A percentile compares a stretch with the other conserved stretches of the same genome.
Evolutionary conservation across 2,797 vertebrate genomes (phyloP).

Genomic region (Cynopterus sphinx): DNA sequence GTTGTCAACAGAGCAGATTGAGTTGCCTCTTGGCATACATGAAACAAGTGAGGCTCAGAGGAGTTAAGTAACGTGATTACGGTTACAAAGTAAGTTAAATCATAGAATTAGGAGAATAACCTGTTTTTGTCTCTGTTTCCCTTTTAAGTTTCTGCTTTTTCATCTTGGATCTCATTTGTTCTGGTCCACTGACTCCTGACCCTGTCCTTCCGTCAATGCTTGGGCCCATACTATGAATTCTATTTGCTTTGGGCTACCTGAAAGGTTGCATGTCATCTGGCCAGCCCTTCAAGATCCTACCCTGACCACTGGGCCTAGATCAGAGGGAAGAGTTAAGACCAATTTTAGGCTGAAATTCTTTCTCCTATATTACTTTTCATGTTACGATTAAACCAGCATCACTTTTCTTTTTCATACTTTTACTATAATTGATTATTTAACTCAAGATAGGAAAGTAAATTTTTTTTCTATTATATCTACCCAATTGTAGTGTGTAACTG

Average conservation of each 20-base stretch:
- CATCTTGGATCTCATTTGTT: neutral
- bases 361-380: neutral
- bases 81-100: neutral
- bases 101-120: neutral
- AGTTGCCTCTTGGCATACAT: neutral
- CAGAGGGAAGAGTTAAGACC: neutral
- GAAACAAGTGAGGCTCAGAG: neutral
- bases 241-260: neutral
- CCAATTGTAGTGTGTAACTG: neutral
- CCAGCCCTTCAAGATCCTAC: neutral
- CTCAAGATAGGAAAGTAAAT: neutral
- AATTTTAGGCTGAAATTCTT: neutral
- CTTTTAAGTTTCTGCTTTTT: neutral
- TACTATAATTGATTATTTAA: constrained; percentile 11
- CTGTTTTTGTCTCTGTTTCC: neutral
- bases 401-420: neutral
- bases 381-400: neutral
- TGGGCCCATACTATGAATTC: neutral
- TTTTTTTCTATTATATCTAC: neutral
- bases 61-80: neutral
- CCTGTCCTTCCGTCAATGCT: neutral
- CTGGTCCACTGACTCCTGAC: neutral
- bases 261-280: neutral
- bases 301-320: neutral
- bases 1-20: neutral